Percentiles rank a stretch among this genome's conserved stretches.
Conservation (phyloP, 1,140 invertebrate genomes). For the Melipona quadrifasciata region DNA sequence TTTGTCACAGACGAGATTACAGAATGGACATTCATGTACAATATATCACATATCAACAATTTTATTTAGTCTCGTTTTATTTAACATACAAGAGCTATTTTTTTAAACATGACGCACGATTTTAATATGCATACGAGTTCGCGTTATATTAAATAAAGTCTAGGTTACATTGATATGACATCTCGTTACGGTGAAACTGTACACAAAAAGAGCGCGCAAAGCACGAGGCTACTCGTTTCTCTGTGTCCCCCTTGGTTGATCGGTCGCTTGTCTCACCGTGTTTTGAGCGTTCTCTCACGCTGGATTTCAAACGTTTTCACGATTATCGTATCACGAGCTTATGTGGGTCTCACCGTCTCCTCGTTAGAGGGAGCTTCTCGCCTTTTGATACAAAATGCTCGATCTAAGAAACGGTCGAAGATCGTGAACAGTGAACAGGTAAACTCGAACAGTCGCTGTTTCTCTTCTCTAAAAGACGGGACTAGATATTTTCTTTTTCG, state of each 20-base stretch:
- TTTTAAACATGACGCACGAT: slow-evolving; percentile 64
- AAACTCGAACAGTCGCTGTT: too few relatives aligned
- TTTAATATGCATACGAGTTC: slow-evolving; percentile 61
- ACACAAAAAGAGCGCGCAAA: slow-evolving; percentile 54
- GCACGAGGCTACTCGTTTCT: slow-evolving; percentile 56
- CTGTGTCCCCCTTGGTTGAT: not conserved
- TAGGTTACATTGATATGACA: slow-evolving; percentile 71
- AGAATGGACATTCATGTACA: slow-evolving; percentile 6
- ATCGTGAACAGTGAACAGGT: too few relatives aligned
- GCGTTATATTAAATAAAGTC: slow-evolving; percentile 63
- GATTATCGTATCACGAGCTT: not conserved
- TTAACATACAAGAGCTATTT: slow-evolving; percentile 76
- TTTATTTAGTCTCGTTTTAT: slow-evolving; percentile 74
- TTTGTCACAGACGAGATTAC: too few relatives aligned
- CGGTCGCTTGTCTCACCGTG: not conserved
- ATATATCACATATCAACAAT: slow-evolving; percentile 68
- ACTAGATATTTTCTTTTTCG: too few relatives aligned
- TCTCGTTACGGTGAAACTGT: slow-evolving; percentile 64
- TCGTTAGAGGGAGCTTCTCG: not conserved
- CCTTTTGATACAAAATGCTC: too few relatives aligned
- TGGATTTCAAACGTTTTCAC: not conserved
- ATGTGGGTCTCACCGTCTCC: not conserved
- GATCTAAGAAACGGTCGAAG: too few relatives aligned
- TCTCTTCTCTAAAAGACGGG: too few relatives aligned
- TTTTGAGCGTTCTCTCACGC: not conserved